These are phyloP conservation scores for Drosophila ogumai DNA, from an alignment of 1,140 invertebrate species.

Conservation along the genomic window DNA sequence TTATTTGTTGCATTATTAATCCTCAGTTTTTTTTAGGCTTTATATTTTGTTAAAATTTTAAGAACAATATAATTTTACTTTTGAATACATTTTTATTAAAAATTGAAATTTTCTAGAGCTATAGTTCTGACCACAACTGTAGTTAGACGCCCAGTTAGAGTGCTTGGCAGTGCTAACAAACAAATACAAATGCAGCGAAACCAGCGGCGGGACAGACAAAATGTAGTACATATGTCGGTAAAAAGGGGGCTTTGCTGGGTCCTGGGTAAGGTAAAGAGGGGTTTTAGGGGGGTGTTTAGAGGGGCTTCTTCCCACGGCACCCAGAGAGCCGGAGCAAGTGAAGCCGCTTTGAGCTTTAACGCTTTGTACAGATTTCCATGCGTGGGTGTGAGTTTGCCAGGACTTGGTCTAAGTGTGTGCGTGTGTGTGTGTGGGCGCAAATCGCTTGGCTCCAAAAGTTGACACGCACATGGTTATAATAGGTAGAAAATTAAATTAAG, in stretches of 20 bases:
- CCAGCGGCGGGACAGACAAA: slow-evolving; percentile 55
- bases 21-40: too few relatives aligned
- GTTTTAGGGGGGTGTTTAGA: neutral
- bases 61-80: too few relatives aligned
- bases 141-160: slow-evolving; percentile 30
- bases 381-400: slow-evolving; percentile 24
- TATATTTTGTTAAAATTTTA: too few relatives aligned
- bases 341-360: slow-evolving; percentile 65
- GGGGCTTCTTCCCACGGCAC: neutral
- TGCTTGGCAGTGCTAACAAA: slow-evolving; percentile 61
- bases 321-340: slow-evolving; percentile 26
- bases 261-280: neutral
- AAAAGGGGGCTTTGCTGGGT: slow-evolving; percentile 20
- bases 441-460: slow-evolving; percentile 75
- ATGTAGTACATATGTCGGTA: slow-evolving; percentile 67
- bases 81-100: neutral
- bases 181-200: slow-evolving; percentile 67
- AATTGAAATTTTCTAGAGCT: neutral
- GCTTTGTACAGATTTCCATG: slow-evolving; percentile 55
- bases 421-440: slow-evolving; percentile 34
- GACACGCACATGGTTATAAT: slow-evolving; percentile 72
- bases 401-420: slow-evolving; percentile 9
- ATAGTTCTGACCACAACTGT: neutral
- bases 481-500: slow-evolving; percentile 75
- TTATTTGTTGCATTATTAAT: too few relatives aligned